Evolutionary conservation across 2,797 vertebrate genomes (phyloP).

Genomic region (Anisognathus igniventris): DNA sequence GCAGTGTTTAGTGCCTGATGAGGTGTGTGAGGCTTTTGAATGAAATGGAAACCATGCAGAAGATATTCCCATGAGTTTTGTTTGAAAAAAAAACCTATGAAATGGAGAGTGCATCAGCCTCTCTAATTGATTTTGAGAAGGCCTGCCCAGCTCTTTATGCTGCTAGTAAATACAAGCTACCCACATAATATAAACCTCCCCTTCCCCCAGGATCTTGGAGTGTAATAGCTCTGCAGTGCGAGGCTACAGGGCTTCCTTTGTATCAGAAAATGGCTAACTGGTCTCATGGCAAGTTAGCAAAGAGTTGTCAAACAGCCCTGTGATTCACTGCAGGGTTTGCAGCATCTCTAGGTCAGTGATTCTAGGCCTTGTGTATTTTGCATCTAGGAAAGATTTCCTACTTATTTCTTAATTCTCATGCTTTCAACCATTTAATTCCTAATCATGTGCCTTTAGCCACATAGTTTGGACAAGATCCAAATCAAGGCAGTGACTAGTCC

Average conservation of each 20-base stretch:
- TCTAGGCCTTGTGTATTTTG: slow-evolving; percentile 19
- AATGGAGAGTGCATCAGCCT: slow-evolving; percentile 26
- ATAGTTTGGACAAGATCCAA: slow-evolving; percentile 50
- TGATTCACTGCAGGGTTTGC: neutral
- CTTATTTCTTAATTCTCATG: slow-evolving; percentile 52
- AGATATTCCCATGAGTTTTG: neutral
- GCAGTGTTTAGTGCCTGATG: slow-evolving; percentile 31
- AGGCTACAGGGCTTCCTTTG: neutral
- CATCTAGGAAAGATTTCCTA: neutral
- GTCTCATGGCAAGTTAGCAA: neutral
- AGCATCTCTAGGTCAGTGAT: neutral
- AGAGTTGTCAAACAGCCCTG: neutral
- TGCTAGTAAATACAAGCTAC: neutral
- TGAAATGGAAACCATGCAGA: slow-evolving; percentile 24
- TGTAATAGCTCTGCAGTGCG: neutral
- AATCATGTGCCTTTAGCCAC: slow-evolving; percentile 57
- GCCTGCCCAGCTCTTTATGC: neutral
- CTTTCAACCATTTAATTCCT: slow-evolving; percentile 61
- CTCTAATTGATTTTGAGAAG: slow-evolving; percentile 44
- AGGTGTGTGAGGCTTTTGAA: slow-evolving; percentile 27
- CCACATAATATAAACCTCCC: neutral
- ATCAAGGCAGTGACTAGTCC: slow-evolving; percentile 3
- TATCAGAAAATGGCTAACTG: neutral
- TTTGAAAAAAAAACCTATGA: neutral
- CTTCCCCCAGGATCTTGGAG: neutral